Percentiles rank a stretch among this genome's conserved stretches.
These are phyloP conservation scores for Daktulosphaira vitifoliae DNA, from an alignment of 1,140 invertebrate genomes.

Conservation along the genomic window DNA sequence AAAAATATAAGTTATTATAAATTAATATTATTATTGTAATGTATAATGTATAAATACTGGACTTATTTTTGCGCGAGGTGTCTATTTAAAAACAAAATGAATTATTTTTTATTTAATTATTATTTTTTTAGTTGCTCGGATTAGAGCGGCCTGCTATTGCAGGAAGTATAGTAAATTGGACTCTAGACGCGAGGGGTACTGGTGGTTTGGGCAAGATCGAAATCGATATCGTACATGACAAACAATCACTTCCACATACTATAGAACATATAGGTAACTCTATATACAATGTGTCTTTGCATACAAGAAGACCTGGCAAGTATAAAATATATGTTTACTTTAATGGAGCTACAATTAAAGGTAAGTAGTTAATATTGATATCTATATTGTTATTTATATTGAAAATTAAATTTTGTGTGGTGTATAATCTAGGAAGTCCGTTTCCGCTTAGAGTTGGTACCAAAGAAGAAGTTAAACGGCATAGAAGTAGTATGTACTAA, in stretches of 20 bases:
- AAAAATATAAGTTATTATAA: background rate
- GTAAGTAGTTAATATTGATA: constrained; percentile 43
- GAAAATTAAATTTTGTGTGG: background rate
- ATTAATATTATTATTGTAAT: no score
- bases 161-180: constrained; percentile 63
- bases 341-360: constrained; percentile 91
- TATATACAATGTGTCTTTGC: constrained; percentile 79
- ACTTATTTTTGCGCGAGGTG: no score
- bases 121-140: constrained; percentile 49
- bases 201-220: constrained; percentile 81
- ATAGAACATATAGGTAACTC: constrained; percentile 72
- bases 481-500: constrained; percentile 38
- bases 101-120: background rate
- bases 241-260: constrained; percentile 70
- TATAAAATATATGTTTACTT: constrained; percentile 91
- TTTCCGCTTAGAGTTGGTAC: constrained; percentile 70
- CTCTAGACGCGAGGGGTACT: constrained; percentile 69
- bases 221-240: constrained; percentile 79
- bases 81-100: no score
- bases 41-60: no score
- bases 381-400: background rate
- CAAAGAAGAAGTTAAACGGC: constrained; percentile 45
- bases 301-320: constrained; percentile 79
- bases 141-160: constrained; percentile 56
- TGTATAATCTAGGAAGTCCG: constrained; percentile 44